Evolutionary conservation across 2,797 vertebrate genomes (phyloP).

Genomic region (Limnodromus scolopaceus): DNA sequence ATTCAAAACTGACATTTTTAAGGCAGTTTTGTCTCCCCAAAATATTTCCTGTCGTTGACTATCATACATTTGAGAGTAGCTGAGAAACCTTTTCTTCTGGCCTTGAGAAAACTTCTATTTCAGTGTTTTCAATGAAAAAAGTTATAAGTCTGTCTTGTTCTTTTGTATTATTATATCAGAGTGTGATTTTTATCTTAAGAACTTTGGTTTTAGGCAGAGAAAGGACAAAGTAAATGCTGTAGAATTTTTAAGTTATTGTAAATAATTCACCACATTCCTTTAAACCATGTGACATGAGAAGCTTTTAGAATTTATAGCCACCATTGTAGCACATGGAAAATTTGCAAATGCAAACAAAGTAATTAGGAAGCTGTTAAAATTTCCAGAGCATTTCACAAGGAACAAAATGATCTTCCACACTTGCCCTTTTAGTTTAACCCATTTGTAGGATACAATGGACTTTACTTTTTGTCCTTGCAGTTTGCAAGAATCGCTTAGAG

Average conservation of each 20-base stretch:
- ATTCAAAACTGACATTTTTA: background rate
- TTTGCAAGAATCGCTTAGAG: background rate
- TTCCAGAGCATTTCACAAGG: constrained; percentile 50
- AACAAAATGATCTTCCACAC: constrained; percentile 15
- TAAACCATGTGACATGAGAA: background rate
- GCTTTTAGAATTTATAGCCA: constrained; percentile 31
- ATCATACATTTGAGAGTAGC: background rate
- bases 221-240: background rate
- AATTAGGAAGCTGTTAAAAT: constrained; percentile 61
- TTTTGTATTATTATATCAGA: background rate
- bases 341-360: constrained; percentile 59
- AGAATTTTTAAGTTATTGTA: constrained; percentile 8
- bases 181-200: background rate
- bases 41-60: background rate
- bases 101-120: background rate
- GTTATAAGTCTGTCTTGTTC: background rate
- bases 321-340: constrained; percentile 54
- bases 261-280: constrained; percentile 38
- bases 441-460: background rate
- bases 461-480: background rate
- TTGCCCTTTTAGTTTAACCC: constrained; percentile 42
- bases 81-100: background rate
- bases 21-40: background rate
- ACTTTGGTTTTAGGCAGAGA: background rate
- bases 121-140: background rate